Evolutionary conservation across 2,113 vertebrate genomes (phyloP).

Genomic region (Carassius carassius): DNA sequence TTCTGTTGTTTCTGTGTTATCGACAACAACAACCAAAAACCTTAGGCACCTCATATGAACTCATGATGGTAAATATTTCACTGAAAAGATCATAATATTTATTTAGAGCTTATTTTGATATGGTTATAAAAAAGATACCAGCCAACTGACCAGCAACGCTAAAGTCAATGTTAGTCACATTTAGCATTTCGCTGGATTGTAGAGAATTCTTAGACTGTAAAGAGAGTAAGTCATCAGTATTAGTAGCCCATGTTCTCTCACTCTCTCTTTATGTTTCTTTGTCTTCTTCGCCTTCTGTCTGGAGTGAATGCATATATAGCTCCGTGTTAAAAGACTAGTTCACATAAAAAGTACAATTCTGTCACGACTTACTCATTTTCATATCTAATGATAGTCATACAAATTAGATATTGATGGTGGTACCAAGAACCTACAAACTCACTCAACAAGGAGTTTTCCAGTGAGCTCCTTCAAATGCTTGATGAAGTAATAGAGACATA

Average conservation of each 20-base stretch:
- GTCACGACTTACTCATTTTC: not conserved
- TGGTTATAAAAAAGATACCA: not conserved
- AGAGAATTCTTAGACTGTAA: not conserved
- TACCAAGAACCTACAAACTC: too few species aligned
- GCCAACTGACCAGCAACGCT: not conserved
- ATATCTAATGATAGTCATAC: not conserved
- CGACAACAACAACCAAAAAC: not conserved
- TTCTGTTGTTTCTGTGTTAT: not conserved
- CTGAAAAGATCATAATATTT: not conserved
- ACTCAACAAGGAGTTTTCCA: not conserved
- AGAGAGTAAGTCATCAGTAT: not conserved
- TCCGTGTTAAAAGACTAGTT: not conserved
- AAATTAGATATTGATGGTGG: not conserved
- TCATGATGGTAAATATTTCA: not conserved
- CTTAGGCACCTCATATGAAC: not conserved
- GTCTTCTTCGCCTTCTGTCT: conserved; percentile 37
- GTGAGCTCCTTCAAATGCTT: not conserved
- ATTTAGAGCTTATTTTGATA: not conserved
- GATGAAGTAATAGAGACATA: not conserved
- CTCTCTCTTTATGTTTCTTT: conserved; percentile 22
- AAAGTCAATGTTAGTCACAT: not conserved
- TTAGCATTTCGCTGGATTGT: not conserved
- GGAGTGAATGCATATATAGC: conserved; percentile 18
- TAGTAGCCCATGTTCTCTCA: conserved; percentile 59
- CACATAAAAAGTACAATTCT: not conserved